These are phyloP conservation scores for Nesometra sesokonis DNA, from an alignment of 35 echinoderm and acorn worm genomes.

Conservation along the genomic window DNA sequence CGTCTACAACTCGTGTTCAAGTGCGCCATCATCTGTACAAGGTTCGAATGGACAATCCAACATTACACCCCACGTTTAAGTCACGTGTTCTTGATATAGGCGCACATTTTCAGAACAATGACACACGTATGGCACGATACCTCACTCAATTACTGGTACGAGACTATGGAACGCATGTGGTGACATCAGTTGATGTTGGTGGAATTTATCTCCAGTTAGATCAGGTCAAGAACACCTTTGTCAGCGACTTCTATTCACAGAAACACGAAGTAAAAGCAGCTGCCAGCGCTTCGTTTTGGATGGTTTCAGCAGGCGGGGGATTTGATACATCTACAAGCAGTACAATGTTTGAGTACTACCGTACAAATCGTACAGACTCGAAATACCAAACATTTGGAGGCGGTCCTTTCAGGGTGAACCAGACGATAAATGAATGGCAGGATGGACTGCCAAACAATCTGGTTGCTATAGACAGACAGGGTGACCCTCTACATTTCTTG, in stretches of 20 bases:
- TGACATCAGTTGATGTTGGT: constrained; percentile 11
- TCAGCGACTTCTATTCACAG: constrained; percentile 2
- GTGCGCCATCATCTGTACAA: background rate
- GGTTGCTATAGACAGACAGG: constrained; percentile 1
- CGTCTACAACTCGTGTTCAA: constrained; percentile 14
- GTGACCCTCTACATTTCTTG: constrained; percentile 14
- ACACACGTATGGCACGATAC: constrained; percentile 5
- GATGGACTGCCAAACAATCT: constrained; percentile 15
- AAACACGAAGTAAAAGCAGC: background rate
- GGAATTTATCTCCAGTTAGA: background rate
- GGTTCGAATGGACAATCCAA: background rate
- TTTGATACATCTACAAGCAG: background rate
- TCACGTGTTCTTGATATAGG: background rate
- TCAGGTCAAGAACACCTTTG: constrained; percentile 1
- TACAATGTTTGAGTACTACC: constrained; percentile 2
- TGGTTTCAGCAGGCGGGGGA: background rate
- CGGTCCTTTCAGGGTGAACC: constrained; percentile 1
- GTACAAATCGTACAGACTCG: constrained; percentile 6
- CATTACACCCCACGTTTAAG: background rate
- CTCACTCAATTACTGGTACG: background rate
- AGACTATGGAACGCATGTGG: constrained; percentile 27
- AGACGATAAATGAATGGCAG: constrained; percentile 18
- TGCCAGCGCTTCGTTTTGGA: constrained; percentile 11
- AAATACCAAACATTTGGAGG: constrained; percentile 1
- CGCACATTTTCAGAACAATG: constrained; percentile 1